Evolutionary conservation across 2,797 vertebrate genomes (phyloP).

Genomic region (Xenops minutus): DNA sequence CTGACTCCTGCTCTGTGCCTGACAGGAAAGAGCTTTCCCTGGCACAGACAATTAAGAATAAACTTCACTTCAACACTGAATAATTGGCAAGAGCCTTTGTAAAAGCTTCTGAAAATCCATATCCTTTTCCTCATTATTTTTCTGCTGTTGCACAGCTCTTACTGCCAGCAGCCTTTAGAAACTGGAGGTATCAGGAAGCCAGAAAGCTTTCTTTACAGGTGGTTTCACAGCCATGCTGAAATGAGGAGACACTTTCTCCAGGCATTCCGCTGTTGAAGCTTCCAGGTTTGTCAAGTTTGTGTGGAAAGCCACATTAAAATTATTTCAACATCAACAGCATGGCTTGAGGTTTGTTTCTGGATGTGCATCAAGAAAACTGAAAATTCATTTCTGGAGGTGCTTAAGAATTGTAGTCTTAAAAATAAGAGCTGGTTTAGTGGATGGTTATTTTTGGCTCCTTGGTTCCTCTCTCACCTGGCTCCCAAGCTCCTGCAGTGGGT

Average conservation of each 20-base stretch:
- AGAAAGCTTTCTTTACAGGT: background rate
- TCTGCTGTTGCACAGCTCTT: background rate
- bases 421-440: background rate
- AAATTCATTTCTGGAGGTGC: background rate
- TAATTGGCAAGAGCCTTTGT: background rate
- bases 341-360: background rate
- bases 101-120: background rate
- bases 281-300: background rate
- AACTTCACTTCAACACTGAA: background rate
- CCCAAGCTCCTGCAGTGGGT: background rate
- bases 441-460: background rate
- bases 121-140: background rate
- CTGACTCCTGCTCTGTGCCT: fast-evolving
- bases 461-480: background rate
- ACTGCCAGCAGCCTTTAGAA: background rate
- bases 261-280: background rate
- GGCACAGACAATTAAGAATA: background rate
- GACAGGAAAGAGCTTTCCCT: background rate
- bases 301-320: background rate
- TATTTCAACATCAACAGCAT: background rate
- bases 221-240: background rate
- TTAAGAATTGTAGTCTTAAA: background rate
- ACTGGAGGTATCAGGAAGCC: background rate
- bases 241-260: background rate
- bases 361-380: background rate